Conservation (phyloP, 2,888 invertebrate species). For the Dinocampus coccinellae region DNA sequence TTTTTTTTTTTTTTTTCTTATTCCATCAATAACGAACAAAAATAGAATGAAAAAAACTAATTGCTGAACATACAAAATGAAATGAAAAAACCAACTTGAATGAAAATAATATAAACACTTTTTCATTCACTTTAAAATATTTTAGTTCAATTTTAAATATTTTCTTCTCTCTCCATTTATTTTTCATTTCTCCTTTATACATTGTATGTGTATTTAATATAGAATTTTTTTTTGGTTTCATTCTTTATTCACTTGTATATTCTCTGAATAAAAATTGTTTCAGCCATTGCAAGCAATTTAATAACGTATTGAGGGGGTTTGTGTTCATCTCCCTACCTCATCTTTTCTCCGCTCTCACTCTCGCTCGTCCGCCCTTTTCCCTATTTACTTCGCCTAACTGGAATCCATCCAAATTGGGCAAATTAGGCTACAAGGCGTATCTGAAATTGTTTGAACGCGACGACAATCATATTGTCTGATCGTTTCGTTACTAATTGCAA, state of each 20-base stretch:
- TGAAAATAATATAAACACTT: neutral
- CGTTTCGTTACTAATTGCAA: constrained; percentile 55
- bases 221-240: neutral
- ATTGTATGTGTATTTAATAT: too few species aligned
- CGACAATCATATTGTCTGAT: constrained; percentile 45
- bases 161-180: neutral
- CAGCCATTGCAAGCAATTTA: neutral
- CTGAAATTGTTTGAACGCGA: constrained; percentile 28
- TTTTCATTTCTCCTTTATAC: neutral
- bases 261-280: neutral
- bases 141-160: too few species aligned
- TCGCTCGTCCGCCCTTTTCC: neutral
- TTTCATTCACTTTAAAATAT: too few species aligned
- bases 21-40: too few species aligned
- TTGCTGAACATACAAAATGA: neutral
- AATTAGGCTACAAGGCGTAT: constrained; percentile 48
- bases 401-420: constrained; percentile 47
- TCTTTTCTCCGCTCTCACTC: neutral
- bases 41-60: too few species aligned
- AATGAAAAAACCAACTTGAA: neutral
- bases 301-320: neutral
- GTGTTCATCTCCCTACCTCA: neutral
- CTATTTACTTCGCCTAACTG: constrained; percentile 33
- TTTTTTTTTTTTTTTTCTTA: too few species aligned
- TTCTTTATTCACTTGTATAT: neutral